Evolutionary conservation across 2,113 vertebrate genomes (phyloP).

Genomic region (Spermophilus dauricus): DNA sequence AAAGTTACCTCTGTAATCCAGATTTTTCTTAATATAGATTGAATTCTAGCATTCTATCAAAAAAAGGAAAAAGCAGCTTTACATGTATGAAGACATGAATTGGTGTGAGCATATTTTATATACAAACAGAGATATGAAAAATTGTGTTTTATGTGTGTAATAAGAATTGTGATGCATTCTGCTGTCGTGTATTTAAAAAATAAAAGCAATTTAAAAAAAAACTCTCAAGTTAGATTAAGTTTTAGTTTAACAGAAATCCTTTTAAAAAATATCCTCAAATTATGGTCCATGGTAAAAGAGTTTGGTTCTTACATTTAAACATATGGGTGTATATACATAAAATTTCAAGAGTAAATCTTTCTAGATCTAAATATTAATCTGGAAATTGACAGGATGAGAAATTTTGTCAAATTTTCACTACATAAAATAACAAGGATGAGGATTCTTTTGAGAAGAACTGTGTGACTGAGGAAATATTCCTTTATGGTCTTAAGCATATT

Average conservation of each 20-base stretch:
- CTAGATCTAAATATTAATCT: slow-evolving; percentile 50
- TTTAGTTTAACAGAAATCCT: background rate
- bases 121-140: too few species aligned
- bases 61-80: too few species aligned
- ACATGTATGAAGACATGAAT: too few species aligned
- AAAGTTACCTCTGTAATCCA: too few species aligned
- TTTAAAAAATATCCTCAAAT: slow-evolving; percentile 12
- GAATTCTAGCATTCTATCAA: too few species aligned
- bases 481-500: background rate
- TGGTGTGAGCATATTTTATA: too few species aligned
- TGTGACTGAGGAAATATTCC: background rate
- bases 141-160: too few species aligned
- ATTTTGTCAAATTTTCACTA: slow-evolving; percentile 1
- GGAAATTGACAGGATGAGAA: background rate
- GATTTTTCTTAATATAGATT: too few species aligned
- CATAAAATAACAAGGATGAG: background rate
- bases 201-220: background rate
- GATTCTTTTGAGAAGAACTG: slow-evolving; percentile 33
- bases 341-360: slow-evolving; percentile 34
- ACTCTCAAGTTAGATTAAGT: slow-evolving; percentile 13
- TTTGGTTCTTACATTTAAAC: slow-evolving; percentile 34
- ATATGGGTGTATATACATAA: background rate
- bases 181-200: too few species aligned
- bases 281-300: slow-evolving; percentile 11
- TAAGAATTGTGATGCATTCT: too few species aligned